Percentiles rank a stretch among this genome's conserved stretches.
phyloP scores from a whole-genome alignment of 2,888 invertebrate species.

The Ceramica pisi region DNA sequence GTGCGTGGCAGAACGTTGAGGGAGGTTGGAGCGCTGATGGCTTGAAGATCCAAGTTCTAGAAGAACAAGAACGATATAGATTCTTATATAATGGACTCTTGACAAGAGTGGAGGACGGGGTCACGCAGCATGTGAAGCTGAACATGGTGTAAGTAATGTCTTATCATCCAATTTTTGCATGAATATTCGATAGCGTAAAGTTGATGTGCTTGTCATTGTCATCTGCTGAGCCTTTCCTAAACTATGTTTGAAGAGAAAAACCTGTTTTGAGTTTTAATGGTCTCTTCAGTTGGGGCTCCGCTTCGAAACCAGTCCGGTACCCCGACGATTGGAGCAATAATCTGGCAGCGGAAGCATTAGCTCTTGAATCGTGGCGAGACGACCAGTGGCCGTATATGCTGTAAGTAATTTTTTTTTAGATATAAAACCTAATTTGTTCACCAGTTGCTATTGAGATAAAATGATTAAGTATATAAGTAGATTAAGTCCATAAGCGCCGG shows the following conservation, averaged over 20 bases:
- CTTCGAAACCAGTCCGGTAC: conserved; percentile 84
- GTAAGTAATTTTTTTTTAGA: conserved; percentile 78
- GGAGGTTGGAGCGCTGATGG: conserved; percentile 91
- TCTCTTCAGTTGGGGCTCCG: conserved; percentile 90
- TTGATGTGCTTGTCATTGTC: not conserved
- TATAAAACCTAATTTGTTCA: not conserved
- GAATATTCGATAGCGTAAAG: not conserved
- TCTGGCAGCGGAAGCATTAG: conserved; percentile 90
- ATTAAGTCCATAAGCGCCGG: too few relatives aligned
- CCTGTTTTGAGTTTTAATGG: not conserved
- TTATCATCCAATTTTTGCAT: not conserved
- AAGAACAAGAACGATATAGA: conserved; percentile 91
- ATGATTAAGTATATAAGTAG: too few relatives aligned
- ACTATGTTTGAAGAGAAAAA: too few relatives aligned
- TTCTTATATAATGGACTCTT: conserved; percentile 94
- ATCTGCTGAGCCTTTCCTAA: too few relatives aligned
- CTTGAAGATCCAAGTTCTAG: conserved; percentile 91
- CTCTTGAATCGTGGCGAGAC: conserved; percentile 91
- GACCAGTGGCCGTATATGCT: conserved; percentile 90
- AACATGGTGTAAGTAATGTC: conserved; percentile 91
- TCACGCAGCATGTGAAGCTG: conserved; percentile 82
- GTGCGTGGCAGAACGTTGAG: conserved; percentile 76
- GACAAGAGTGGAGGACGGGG: conserved; percentile 81
- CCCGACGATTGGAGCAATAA: conserved; percentile 90
- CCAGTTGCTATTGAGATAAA: not conserved